Percentiles rank a stretch among this genome's conserved stretches.
These are phyloP conservation scores for Lepisosteus osseus DNA, from an alignment of 2,113 vertebrate species.

Conservation along the genomic window DNA sequence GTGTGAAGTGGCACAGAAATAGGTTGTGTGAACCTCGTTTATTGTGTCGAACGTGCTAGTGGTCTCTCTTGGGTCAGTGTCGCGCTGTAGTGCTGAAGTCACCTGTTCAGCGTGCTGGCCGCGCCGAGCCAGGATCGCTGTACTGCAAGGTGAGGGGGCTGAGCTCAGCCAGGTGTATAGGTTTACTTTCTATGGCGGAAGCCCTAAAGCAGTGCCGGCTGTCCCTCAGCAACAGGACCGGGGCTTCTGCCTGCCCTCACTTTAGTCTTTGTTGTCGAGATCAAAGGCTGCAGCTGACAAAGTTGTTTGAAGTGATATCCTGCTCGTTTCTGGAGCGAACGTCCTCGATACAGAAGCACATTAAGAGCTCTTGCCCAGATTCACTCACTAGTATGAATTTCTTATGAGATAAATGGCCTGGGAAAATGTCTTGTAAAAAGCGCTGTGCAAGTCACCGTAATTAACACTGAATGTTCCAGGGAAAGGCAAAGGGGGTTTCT, in stretches of 20 bases:
- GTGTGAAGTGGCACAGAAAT: too few species aligned
- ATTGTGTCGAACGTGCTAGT: too few species aligned
- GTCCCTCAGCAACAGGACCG: too few species aligned
- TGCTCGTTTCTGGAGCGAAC: background rate
- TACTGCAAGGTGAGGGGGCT: too few species aligned
- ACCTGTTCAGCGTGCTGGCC: too few species aligned
- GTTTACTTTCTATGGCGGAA: too few species aligned
- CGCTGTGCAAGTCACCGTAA: constrained; percentile 8
- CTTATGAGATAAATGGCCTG: background rate
- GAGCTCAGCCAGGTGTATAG: too few species aligned
- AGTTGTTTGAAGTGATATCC: background rate
- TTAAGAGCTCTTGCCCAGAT: background rate
- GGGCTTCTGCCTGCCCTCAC: background rate
- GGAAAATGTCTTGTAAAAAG: background rate
- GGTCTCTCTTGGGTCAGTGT: too few species aligned
- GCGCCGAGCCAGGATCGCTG: too few species aligned
- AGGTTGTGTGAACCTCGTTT: too few species aligned
- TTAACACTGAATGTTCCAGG: constrained; percentile 17
- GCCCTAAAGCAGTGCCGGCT: too few species aligned
- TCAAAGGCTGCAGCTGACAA: constrained; percentile 7
- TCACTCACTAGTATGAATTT: background rate
- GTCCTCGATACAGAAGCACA: background rate
- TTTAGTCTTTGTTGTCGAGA: background rate
- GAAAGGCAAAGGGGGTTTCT: constrained; percentile 8
- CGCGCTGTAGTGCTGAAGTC: background rate